These are phyloP conservation scores for Vultur gryphus DNA, from an alignment of 2,797 vertebrate species.

Conservation along the genomic window DNA sequence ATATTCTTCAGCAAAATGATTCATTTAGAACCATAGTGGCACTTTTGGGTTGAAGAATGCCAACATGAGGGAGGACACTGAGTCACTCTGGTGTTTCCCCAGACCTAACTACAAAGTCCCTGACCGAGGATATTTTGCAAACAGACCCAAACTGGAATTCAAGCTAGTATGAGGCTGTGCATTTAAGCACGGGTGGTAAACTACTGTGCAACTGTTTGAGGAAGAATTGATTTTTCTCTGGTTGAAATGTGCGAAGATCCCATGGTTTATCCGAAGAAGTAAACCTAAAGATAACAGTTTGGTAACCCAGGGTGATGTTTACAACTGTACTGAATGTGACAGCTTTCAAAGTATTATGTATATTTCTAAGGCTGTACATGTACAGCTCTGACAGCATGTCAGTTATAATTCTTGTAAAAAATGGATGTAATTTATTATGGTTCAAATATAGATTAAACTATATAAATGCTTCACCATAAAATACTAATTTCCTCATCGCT, in stretches of 20 bases:
- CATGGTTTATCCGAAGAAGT: conserved; percentile 19
- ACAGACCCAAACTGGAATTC: not conserved
- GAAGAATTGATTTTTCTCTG: conserved; percentile 51
- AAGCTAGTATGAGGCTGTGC: not conserved
- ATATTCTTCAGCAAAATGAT: not conserved
- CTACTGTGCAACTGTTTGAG: conserved; percentile 13
- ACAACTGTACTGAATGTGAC: conserved; percentile 75
- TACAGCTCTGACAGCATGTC: conserved; percentile 78
- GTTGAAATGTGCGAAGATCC: conserved; percentile 47
- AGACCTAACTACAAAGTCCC: not conserved
- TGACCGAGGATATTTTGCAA: not conserved
- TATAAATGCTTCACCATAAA: conserved; percentile 67
- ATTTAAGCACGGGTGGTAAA: not conserved
- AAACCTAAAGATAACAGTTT: conserved; percentile 69
- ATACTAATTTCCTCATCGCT: conserved; percentile 72
- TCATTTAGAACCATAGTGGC: not conserved
- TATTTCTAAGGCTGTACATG: conserved; percentile 71
- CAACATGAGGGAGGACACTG: not conserved
- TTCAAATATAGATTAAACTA: conserved; percentile 74
- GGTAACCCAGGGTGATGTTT: conserved; percentile 76
- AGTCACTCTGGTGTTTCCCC: not conserved
- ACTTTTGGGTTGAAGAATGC: not conserved
- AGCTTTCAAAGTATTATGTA: conserved; percentile 79
- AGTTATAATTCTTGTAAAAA: conserved; percentile 78
- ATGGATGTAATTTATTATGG: conserved; percentile 78